A percentile compares a stretch with the other conserved stretches of the same genome.
Conservation (phyloP, 2,888 invertebrate genomes). For the Microchrysa polita region DNA sequence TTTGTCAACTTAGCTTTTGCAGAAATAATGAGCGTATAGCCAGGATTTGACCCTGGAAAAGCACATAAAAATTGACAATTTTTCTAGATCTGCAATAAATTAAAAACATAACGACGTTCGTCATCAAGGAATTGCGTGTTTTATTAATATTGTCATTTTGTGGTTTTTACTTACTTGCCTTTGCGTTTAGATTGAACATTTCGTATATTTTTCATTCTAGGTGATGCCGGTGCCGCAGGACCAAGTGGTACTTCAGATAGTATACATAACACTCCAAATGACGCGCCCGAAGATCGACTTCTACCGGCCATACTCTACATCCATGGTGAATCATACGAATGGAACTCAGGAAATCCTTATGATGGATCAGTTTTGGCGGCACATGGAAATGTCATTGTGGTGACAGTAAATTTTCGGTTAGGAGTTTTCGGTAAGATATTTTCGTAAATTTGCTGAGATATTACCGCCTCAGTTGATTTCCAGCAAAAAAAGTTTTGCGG, state of each 20-base stretch:
- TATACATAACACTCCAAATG: slow-evolving; percentile 20
- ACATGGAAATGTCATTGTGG: slow-evolving; percentile 87
- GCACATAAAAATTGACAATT: no score
- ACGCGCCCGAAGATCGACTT: slow-evolving; percentile 60
- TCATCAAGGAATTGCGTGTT: no score
- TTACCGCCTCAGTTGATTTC: neutral
- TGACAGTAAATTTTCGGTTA: slow-evolving; percentile 90
- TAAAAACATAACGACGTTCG: no score
- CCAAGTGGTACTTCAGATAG: slow-evolving; percentile 25
- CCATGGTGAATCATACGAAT: slow-evolving; percentile 95
- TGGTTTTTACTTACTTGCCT: no score
- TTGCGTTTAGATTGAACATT: no score
- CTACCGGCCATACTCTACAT: slow-evolving; percentile 88
- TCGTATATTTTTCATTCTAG: slow-evolving; percentile 48
- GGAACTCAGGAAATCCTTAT: slow-evolving; percentile 97
- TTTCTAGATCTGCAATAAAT: no score
- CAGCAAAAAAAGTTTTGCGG: no score
- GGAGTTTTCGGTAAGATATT: slow-evolving; percentile 81
- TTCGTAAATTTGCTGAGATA: neutral
- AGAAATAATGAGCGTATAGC: no score
- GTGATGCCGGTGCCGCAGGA: slow-evolving; percentile 40
- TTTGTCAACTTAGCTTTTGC: no score
- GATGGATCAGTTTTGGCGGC: slow-evolving; percentile 96
- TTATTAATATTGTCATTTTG: no score
- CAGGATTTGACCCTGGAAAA: no score